Conservation (phyloP, 53 echinoderm and acorn worm genomes). For the Echinarachnius parma region DNA sequence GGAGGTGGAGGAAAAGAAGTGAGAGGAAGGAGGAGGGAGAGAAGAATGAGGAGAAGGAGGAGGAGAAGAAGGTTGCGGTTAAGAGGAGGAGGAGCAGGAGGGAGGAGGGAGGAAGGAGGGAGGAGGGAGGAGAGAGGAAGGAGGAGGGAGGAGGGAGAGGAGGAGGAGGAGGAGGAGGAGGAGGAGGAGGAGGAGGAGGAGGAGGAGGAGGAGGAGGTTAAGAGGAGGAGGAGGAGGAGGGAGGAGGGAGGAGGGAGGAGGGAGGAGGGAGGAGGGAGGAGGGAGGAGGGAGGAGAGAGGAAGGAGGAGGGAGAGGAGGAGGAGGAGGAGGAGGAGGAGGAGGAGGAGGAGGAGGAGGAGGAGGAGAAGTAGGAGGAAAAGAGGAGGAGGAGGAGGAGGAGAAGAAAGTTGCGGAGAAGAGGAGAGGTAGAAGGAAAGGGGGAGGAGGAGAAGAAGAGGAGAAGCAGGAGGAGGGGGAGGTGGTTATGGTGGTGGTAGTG, state of each 20-base stretch:
- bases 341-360: not conserved
- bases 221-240: not conserved
- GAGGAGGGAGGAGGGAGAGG: too few relatives aligned
- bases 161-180: not conserved
- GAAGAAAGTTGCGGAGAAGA: not conserved
- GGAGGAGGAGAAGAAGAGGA: not conserved
- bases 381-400: not conserved
- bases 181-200: not conserved
- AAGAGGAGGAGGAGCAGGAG: too few relatives aligned
- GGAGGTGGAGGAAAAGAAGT: too few relatives aligned
- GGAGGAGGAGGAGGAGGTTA: not conserved
- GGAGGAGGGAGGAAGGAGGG: too few relatives aligned
- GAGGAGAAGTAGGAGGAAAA: not conserved
- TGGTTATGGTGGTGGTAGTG: not conserved
- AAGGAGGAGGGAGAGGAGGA: slow-evolving; percentile 7
- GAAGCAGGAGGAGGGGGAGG: not conserved
- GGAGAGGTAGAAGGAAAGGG: not conserved
- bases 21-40: too few relatives aligned
- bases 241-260: too few relatives aligned
- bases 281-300: not conserved
- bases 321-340: slow-evolving; percentile 5
- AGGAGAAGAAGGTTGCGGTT: too few relatives aligned
- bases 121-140: too few relatives aligned
- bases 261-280: not conserved
- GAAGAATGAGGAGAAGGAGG: too few relatives aligned